These are phyloP conservation scores for Pristionchus japonicus DNA, from an alignment of 2,888 invertebrate species.

Conservation along the genomic window DNA sequence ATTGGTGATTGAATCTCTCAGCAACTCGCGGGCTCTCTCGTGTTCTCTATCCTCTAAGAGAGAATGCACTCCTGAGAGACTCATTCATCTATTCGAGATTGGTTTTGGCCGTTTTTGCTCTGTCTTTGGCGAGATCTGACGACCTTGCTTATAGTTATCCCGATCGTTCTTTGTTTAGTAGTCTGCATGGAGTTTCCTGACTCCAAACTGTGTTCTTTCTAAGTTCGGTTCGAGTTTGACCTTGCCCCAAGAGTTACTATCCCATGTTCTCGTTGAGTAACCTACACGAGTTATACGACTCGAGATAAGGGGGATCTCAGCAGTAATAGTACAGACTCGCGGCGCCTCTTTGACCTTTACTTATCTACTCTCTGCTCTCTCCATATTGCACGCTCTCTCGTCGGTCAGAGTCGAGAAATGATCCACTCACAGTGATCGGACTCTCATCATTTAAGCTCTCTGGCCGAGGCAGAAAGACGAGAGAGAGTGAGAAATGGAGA, in stretches of 20 bases:
- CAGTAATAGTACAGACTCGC: not conserved
- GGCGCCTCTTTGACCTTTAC: constrained; percentile 8
- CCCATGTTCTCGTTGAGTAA: not conserved
- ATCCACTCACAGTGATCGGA: not conserved
- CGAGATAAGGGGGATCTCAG: not conserved
- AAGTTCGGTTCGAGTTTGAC: not conserved
- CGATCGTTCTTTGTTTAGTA: too few species aligned
- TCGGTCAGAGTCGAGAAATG: not conserved
- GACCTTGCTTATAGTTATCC: not conserved
- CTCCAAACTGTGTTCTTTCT: too few species aligned
- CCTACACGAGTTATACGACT: not conserved
- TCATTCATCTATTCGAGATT: not conserved
- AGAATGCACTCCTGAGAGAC: not conserved
- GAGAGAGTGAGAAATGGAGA: too few species aligned
- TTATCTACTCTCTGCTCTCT: not conserved
- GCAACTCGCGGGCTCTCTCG: not conserved
- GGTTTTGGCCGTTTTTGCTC: not conserved
- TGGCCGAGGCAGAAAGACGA: too few species aligned
- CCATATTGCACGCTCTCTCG: not conserved
- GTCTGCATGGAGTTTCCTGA: too few species aligned
- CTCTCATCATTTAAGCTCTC: too few species aligned
- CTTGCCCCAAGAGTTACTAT: not conserved
- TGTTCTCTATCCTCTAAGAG: not conserved
- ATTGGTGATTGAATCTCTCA: not conserved
- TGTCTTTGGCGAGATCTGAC: not conserved